Evolutionary conservation across 2,797 vertebrate genomes (phyloP).

Genomic region (Poeciliopsis paucimaculata): DNA sequence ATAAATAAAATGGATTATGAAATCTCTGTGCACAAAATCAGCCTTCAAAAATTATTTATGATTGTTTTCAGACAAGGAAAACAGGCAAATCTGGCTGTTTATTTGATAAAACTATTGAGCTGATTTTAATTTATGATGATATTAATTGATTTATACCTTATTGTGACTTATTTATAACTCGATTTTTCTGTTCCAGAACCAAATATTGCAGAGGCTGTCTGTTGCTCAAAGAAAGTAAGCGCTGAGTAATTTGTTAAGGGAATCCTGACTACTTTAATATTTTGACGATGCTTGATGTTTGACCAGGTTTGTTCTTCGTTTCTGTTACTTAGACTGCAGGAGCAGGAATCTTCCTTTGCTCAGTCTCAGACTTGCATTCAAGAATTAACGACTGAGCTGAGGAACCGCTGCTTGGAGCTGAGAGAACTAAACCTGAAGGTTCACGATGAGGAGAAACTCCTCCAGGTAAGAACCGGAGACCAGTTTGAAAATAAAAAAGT

Average conservation of each 20-base stretch:
- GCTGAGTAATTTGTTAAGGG: neutral
- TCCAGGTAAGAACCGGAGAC: slow-evolving; percentile 66
- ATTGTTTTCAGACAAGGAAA: neutral
- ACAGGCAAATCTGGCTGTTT: neutral
- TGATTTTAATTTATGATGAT: no score
- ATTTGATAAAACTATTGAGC: neutral
- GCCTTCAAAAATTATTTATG: no score
- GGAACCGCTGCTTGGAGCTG: slow-evolving; percentile 80
- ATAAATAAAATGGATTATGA: no score
- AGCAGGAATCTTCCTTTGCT: slow-evolving; percentile 69
- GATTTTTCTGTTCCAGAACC: slow-evolving; percentile 75
- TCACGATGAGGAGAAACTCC: slow-evolving; percentile 73
- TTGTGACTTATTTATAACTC: neutral
- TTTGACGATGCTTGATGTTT: slow-evolving; percentile 3
- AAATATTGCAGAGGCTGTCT: slow-evolving; percentile 79
- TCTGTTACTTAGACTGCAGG: slow-evolving; percentile 66
- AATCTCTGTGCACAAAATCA: no score
- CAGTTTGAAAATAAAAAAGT: neutral
- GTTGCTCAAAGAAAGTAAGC: slow-evolving; percentile 86
- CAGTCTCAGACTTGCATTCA: slow-evolving; percentile 82
- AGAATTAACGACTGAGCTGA: slow-evolving; percentile 81
- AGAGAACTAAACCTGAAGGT: slow-evolving; percentile 67
- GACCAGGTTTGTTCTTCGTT: neutral
- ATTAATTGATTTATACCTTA: no score
- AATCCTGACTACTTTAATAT: neutral